Conservation (phyloP, 2,113 vertebrate species). For the Perca schrenkii region DNA sequence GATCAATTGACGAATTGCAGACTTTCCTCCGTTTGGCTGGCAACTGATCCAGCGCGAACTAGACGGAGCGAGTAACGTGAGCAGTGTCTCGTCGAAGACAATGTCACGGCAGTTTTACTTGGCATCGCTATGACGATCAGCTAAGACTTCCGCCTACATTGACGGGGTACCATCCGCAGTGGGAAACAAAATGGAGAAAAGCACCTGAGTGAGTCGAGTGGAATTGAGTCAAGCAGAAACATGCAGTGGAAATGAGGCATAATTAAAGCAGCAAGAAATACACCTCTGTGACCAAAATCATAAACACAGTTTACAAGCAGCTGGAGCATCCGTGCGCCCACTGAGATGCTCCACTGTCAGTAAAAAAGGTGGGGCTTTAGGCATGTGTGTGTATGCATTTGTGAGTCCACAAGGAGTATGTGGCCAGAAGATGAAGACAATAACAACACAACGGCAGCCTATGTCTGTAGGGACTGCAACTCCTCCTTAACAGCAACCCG, state of each 20-base stretch:
- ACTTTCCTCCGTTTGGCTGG: too few species aligned
- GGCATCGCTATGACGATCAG: too few species aligned
- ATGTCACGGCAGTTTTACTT: too few species aligned
- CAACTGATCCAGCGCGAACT: too few species aligned
- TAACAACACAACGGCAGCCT: conserved; percentile 27
- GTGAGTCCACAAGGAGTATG: conserved; percentile 28
- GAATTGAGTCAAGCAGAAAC: too few species aligned
- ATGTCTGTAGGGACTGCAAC: conserved; percentile 23
- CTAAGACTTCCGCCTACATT: too few species aligned
- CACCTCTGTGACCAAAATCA: conserved; percentile 24
- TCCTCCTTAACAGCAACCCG: conserved; percentile 42
- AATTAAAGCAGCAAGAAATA: conserved; percentile 35
- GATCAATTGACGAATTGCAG: too few species aligned
- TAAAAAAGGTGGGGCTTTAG: conserved; percentile 9
- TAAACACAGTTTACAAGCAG: conserved; percentile 40
- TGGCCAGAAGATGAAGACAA: conserved; percentile 52
- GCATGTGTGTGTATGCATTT: conserved; percentile 9
- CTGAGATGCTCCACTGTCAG: conserved; percentile 28
- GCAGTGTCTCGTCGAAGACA: too few species aligned
- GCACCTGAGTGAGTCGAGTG: too few species aligned
- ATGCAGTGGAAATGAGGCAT: not conserved
- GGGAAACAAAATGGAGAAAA: too few species aligned
- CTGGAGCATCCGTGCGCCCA: conserved; percentile 16
- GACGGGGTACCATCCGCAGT: too few species aligned
- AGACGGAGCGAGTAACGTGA: too few species aligned